Base-by-base conservation (phyloP, 2,113 vertebrate species). In the Phylloscopus trochilus region DNA sequence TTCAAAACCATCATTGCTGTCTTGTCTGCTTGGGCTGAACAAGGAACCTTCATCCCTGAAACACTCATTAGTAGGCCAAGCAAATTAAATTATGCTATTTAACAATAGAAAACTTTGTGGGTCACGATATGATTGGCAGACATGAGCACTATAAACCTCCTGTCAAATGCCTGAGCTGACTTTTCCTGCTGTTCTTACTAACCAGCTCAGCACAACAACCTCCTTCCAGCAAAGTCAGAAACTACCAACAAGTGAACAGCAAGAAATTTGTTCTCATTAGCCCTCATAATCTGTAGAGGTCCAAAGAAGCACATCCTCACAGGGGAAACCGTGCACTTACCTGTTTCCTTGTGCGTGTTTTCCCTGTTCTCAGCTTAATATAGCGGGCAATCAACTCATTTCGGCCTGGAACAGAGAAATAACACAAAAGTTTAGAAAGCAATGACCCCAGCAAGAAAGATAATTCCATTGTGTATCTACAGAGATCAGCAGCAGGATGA, bases 291-390 rank as follows among this genome's bases (percentile, higher is more conserved):
- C 16, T 39, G 6, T 22, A 68, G 10, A n/a, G 9, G 20, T 30
- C 47, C 28, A 47, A 76, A 66, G 43, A 35, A 87, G 10, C 18
- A 49, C 23, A 62, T 7, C 13, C 27, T 80, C 60, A 51, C 16
- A 74, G 11, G 9, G 43, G 43, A 85, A 87, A 31, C 43, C 28
- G 49, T 3, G 51, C 56, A 83, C 98, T 96, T 91, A 99, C 99
- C 99, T 99, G 99, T 97, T 99, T 99, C 95, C 99, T 98, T 87
- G 99, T 99, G 90, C 99, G 98, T 74, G 99, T 99, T 98, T 99
- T 99, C 96, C 99, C 99, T 10, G 99, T 99, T 90, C 99, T 98
- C 68, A 99, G 98, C 96, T 99, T 99, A 98, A 99, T 99, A 92
- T 99, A 99, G 52, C 99, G 98, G 60, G 99, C 99, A 33, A 99